Percentiles rank a stretch among this genome's conserved stretches.
Conservation (phyloP, 2,797 vertebrate species). For the Malurus leucopterus region DNA sequence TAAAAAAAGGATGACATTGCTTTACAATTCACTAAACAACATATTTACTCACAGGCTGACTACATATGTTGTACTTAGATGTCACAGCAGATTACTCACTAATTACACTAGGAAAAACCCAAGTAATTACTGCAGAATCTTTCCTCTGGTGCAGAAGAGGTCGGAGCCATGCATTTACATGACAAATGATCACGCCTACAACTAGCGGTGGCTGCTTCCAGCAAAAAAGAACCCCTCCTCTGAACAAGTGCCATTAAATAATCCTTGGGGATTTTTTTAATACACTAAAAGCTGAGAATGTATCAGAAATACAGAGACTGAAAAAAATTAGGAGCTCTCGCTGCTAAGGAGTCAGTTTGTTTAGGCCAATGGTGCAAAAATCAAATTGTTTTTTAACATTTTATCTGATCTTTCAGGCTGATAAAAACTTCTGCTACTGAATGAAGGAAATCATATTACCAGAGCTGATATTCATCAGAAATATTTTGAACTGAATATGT, state of each 20-base stretch:
- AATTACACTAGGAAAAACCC: conserved; percentile 50
- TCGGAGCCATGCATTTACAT: background rate
- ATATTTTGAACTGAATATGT: conserved; percentile 53
- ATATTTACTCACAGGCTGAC: conserved; percentile 34
- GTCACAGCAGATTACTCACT: conserved; percentile 57
- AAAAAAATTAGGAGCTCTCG: background rate
- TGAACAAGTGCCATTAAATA: background rate
- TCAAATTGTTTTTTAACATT: background rate
- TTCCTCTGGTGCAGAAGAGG: conserved; percentile 14
- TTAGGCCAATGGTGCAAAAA: background rate
- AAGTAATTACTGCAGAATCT: conserved; percentile 39
- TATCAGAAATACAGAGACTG: background rate
- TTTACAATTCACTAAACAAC: conserved; percentile 47
- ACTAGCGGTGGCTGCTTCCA: background rate
- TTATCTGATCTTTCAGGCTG: background rate
- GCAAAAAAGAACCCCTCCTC: background rate
- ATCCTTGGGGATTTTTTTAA: background rate
- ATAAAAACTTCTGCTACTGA: conserved; percentile 32
- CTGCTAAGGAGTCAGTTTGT: background rate
- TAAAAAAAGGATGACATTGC: background rate
- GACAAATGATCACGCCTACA: conserved; percentile 21
- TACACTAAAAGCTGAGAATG: background rate
- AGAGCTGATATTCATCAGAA: conserved; percentile 49
- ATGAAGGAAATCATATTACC: conserved; percentile 30
- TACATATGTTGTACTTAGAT: conserved; percentile 47